These are phyloP conservation scores for Misgurnus mizolepis DNA, from an alignment of 2,113 vertebrate species.

Conservation along the genomic window DNA sequence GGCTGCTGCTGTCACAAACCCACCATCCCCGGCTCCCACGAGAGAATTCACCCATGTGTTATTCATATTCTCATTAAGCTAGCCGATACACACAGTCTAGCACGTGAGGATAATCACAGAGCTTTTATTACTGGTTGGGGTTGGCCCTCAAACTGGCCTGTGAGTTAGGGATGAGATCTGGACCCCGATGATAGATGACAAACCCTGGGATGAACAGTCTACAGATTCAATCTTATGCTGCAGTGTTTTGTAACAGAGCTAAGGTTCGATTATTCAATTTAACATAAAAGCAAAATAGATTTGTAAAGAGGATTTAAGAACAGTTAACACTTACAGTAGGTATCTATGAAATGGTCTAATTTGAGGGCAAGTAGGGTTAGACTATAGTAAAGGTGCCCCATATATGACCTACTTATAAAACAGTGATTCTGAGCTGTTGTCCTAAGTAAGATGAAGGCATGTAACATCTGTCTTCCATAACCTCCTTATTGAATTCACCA, in stretches of 20 bases:
- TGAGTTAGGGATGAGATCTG: background rate
- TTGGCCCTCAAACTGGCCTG: background rate
- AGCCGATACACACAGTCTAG: constrained; percentile 30
- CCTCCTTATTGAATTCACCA: constrained; percentile 71
- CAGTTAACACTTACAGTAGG: background rate
- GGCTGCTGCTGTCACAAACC: constrained; percentile 3
- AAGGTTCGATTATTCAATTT: background rate
- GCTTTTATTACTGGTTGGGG: constrained; percentile 10
- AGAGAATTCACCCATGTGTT: constrained; percentile 34
- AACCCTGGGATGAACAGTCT: constrained; percentile 41
- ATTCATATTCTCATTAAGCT: constrained; percentile 46
- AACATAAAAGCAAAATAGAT: too few species aligned
- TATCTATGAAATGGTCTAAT: too few species aligned
- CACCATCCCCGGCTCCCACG: constrained; percentile 12
- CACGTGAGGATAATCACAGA: constrained; percentile 8
- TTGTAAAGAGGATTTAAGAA: background rate
- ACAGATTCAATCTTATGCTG: too few species aligned
- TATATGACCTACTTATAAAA: constrained; percentile 5
- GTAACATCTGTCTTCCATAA: constrained; percentile 48
- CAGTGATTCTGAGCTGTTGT: constrained; percentile 52
- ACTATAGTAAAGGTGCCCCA: background rate
- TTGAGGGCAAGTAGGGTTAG: background rate
- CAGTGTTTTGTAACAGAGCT: background rate
- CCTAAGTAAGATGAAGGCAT: background rate
- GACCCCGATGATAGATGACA: constrained; percentile 6